These are phyloP conservation scores for Aradus depressus DNA, from an alignment of 2,888 invertebrate genomes.

Conservation along the genomic window DNA sequence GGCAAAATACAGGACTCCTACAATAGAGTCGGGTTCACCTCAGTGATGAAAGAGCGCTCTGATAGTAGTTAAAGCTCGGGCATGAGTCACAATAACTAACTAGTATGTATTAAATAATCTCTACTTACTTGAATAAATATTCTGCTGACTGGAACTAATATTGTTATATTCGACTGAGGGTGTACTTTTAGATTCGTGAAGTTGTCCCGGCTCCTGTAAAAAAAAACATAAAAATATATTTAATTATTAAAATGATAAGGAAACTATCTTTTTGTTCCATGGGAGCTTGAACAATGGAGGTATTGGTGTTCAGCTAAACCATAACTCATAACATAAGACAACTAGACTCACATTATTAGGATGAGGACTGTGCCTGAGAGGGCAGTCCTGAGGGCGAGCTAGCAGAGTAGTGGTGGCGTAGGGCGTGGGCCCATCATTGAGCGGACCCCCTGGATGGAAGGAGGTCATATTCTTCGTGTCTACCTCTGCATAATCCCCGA, in stretches of 20 bases:
- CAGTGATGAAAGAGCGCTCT: too few relatives aligned
- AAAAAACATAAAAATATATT: slow-evolving; percentile 2
- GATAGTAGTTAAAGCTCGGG: too few relatives aligned
- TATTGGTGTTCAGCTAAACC: background rate
- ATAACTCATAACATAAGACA: background rate
- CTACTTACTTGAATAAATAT: slow-evolving; percentile 25
- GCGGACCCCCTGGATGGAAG: slow-evolving; percentile 39
- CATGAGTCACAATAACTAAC: too few relatives aligned
- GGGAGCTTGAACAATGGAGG: background rate
- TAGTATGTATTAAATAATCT: background rate
- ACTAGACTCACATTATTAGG: background rate
- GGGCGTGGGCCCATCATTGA: slow-evolving; percentile 46
- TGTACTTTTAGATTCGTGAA: slow-evolving; percentile 26
- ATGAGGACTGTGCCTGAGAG: slow-evolving; percentile 22
- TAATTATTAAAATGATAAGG: background rate
- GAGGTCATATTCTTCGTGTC: slow-evolving; percentile 54
- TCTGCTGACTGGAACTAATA: slow-evolving; percentile 26
- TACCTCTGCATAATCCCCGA: slow-evolving; percentile 29
- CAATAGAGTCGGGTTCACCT: too few relatives aligned
- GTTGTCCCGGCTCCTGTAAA: slow-evolving; percentile 24
- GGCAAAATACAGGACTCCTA: too few relatives aligned
- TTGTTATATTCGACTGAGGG: slow-evolving; percentile 27
- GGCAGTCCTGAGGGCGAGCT: slow-evolving; percentile 24
- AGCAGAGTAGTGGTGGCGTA: slow-evolving; percentile 63
- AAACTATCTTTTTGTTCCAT: background rate